Base-by-base conservation (phyloP, 2,113 vertebrate genomes). In the Myxocyprinus asiaticus region DNA sequence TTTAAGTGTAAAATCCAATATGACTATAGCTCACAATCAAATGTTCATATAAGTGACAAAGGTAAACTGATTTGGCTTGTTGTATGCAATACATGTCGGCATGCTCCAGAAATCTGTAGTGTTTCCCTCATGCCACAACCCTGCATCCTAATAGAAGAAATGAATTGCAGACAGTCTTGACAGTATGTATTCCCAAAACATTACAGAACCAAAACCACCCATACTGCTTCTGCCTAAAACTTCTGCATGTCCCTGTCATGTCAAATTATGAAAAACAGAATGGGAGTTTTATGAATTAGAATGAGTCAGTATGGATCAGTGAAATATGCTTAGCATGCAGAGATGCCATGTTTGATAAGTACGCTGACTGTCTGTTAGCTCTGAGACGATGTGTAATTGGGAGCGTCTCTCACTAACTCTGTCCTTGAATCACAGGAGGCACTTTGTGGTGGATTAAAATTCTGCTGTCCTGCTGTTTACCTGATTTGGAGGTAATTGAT, bases 401-500 rank as follows among this genome's bases (percentile, higher is more conserved):
- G n/a, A 58, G 56, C 44, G n/a, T 74, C 9, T 74, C 15, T 62
- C 56, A 74, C 58, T 74, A 22, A 62, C 61, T 47, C 58, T 45
- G 53, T 71, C 53, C 53, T 71, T 58, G 69, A 53, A 58, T 71
- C 53, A 58, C 69, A 71, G 42, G 33, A 71, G 42, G 69, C 8
- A 9, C 69, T 71, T 53, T 15, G 69, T 4, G 47, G 62, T 51
- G 73, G 59, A 65, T 63, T 65, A 51, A 65, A 76, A 62, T 33
- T 66, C 74, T 56, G 63, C 74, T 44, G 9, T 45, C 50, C 63
- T 17, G 50, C 50, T 4, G 61, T 55, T 45, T 64, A 43, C 59
- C 59, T 76, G 47, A 63, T 65, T 64, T 53, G 12, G 62, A 65
- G 73, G 61, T 64, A 76, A 76, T 64, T 76, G 50, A 77, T 53